Evolutionary conservation across 2,888 invertebrate species (phyloP).

Genomic region (Malachius bipustulatus): DNA sequence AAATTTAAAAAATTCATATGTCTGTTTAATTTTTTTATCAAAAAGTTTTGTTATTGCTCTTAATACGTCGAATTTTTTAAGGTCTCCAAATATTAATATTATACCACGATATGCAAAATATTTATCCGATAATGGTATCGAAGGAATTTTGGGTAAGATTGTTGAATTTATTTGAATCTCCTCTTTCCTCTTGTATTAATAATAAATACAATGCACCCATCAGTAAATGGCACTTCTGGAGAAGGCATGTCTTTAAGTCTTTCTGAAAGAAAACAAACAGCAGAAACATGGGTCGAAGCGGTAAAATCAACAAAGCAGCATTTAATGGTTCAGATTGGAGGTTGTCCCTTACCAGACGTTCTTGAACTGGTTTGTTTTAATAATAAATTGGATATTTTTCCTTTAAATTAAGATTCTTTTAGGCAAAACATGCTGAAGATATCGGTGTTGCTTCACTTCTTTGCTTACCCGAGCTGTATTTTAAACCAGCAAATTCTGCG

Average conservation of each 20-base stretch:
- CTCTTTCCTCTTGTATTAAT: not conserved
- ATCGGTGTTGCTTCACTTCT: conserved; percentile 55
- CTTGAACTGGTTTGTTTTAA: conserved; percentile 58
- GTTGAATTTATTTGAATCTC: not conserved
- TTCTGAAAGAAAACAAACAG: conserved; percentile 51
- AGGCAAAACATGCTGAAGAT: conserved; percentile 58
- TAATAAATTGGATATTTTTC: too few species aligned
- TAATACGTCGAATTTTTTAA: conserved; percentile 15
- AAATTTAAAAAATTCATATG: not conserved
- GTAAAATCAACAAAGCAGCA: conserved; percentile 44
- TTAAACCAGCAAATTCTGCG: conserved; percentile 49
- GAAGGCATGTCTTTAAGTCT: conserved; percentile 59
- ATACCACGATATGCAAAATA: conserved; percentile 51
- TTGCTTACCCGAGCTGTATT: conserved; percentile 65
- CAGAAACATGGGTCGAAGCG: conserved; percentile 51
- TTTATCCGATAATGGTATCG: conserved; percentile 47
- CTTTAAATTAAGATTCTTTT: conserved; percentile 14
- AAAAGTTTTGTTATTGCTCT: too few species aligned
- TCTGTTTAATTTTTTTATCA: conserved; percentile 4
- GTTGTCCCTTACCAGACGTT: conserved; percentile 54
- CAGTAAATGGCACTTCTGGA: conserved; percentile 71
- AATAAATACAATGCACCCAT: conserved; percentile 15
- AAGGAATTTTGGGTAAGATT: conserved; percentile 53
- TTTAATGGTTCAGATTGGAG: conserved; percentile 64
- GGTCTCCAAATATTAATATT: conserved; percentile 26